phyloP scores from a whole-genome alignment of 2,888 invertebrate species.

The Nesidiocoris tenuis region DNA sequence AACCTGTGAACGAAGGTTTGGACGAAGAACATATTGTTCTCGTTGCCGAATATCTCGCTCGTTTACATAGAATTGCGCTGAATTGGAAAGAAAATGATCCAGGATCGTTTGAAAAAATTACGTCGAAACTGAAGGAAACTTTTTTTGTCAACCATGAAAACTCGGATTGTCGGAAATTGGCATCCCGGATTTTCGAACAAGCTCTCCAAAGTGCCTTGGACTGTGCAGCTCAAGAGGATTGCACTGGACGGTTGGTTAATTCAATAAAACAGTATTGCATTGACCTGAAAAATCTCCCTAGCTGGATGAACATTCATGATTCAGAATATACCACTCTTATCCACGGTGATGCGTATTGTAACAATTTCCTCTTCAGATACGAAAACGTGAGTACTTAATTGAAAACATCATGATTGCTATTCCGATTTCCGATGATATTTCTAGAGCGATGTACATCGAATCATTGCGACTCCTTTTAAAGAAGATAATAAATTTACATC shows the following conservation, averaged over 20 bases:
- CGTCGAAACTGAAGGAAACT: conserved; percentile 11
- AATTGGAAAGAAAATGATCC: conserved; percentile 25
- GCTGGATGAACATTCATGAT: not conserved
- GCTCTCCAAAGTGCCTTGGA: not conserved
- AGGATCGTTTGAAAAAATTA: not conserved
- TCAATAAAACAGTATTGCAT: not conserved
- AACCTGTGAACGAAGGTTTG: conserved; percentile 3
- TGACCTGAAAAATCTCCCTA: not conserved
- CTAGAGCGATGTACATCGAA: not conserved
- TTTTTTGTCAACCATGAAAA: conserved; percentile 12
- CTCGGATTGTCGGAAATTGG: conserved; percentile 6
- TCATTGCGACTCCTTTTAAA: too few species aligned
- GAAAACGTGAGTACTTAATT: conserved; percentile 11
- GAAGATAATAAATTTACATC: too few species aligned
- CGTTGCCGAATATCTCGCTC: conserved; percentile 10
- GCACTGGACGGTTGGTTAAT: not conserved
- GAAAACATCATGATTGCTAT: not conserved
- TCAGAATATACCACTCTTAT: not conserved
- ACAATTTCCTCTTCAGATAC: conserved; percentile 37
- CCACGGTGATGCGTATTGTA: conserved; percentile 20
- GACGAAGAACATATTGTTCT: conserved; percentile 6
- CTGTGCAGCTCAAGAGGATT: not conserved
- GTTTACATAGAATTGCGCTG: not conserved
- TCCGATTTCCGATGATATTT: not conserved
- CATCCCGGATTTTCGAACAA: not conserved